Conservation (phyloP, 2,113 vertebrate genomes). For the Electrona antarctica region DNA sequence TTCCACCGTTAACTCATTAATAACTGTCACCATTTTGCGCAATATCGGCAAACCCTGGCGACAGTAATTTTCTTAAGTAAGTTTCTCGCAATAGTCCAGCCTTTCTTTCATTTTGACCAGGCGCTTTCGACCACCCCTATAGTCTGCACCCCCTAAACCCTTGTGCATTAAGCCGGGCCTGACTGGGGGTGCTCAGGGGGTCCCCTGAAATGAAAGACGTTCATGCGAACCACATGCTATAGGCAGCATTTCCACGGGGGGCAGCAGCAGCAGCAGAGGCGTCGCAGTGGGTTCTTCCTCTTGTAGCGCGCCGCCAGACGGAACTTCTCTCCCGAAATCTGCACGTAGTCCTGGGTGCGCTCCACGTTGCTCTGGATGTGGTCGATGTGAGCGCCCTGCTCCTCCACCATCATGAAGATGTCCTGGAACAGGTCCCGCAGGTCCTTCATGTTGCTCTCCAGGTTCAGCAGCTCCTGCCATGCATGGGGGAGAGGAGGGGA, state of each 20-base stretch:
- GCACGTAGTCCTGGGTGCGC: conserved; percentile 87
- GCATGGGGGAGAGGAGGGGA: conserved; percentile 3
- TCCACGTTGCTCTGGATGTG: conserved; percentile 89
- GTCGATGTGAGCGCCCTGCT: conserved; percentile 88
- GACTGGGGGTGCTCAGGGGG: too few species aligned
- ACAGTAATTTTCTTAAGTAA: too few species aligned
- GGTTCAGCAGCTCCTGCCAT: conserved; percentile 82
- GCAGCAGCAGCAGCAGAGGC: conserved; percentile 91
- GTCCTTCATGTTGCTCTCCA: conserved; percentile 93
- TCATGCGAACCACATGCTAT: conserved; percentile 20
- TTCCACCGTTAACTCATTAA: too few species aligned
- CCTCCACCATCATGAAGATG: conserved; percentile 88
- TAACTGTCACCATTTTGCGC: too few species aligned
- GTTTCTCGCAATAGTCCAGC: too few species aligned
- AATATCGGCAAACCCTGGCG: too few species aligned
- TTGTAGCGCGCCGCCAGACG: conserved; percentile 87
- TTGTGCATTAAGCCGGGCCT: too few species aligned
- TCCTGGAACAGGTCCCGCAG: conserved; percentile 90
- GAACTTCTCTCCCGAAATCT: conserved; percentile 86
- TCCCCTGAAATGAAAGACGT: background rate
- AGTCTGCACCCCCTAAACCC: too few species aligned
- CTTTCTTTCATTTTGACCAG: too few species aligned
- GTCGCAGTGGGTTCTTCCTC: conserved; percentile 86
- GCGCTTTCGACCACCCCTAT: too few species aligned
- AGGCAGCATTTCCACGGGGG: conserved; percentile 81